Conservation (phyloP, 2,797 vertebrate genomes). For the Sciaenops ocellatus region DNA sequence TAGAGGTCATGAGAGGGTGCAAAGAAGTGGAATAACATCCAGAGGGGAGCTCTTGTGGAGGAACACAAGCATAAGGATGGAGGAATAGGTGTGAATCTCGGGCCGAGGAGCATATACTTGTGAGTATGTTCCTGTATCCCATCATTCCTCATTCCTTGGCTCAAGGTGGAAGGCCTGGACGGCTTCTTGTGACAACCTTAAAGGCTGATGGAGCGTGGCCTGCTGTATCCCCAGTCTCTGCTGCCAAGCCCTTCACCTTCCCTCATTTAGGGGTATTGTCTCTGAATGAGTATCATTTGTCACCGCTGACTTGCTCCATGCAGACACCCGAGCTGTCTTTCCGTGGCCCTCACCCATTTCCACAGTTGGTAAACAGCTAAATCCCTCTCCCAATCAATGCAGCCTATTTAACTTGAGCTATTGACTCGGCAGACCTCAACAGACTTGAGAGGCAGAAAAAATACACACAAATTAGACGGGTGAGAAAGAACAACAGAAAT, state of each 20-base stretch:
- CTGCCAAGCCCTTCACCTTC: slow-evolving; percentile 56
- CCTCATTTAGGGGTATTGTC: slow-evolving; percentile 66
- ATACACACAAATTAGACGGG: slow-evolving; percentile 76
- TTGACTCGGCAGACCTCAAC: slow-evolving; percentile 73
- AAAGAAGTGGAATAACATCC: slow-evolving; percentile 61
- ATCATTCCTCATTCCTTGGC: slow-evolving; percentile 46
- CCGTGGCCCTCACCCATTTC: slow-evolving; percentile 60
- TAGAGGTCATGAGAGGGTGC: slow-evolving; percentile 40
- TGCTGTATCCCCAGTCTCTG: slow-evolving; percentile 39
- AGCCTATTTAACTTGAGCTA: slow-evolving; percentile 79
- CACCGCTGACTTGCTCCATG: slow-evolving; percentile 60
- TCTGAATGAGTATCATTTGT: slow-evolving; percentile 72
- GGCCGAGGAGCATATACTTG: background rate
- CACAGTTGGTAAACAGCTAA: slow-evolving; percentile 81
- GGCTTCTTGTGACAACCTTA: slow-evolving; percentile 53
- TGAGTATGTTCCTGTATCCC: slow-evolving; percentile 18
- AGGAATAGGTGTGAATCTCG: slow-evolving; percentile 16
- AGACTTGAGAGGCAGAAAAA: slow-evolving; percentile 62
- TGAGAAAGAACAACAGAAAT: slow-evolving; percentile 67
- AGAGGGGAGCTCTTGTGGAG: slow-evolving; percentile 31
- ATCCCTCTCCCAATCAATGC: slow-evolving; percentile 78
- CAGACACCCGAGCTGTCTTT: slow-evolving; percentile 49
- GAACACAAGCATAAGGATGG: slow-evolving; percentile 43
- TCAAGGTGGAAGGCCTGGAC: slow-evolving; percentile 32
- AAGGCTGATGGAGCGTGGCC: slow-evolving; percentile 59